phyloP scores from a whole-genome alignment of 1,140 invertebrate species.

The Heterodera carotae region DNA sequence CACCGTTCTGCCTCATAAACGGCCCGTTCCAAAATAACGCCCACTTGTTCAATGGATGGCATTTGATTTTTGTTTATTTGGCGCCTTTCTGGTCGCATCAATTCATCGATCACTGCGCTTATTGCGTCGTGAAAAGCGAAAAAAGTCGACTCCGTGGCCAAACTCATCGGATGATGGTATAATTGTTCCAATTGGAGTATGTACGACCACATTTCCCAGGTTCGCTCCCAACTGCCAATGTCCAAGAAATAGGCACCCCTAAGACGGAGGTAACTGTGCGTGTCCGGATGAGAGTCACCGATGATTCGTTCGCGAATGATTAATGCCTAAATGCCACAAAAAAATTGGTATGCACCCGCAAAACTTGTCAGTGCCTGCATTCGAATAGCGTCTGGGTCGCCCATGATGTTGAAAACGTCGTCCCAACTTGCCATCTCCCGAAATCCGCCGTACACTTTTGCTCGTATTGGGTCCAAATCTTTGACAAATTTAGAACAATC shows the following conservation, averaged over 20 bases:
- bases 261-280: constrained; percentile 54
- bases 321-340: constrained; percentile 27
- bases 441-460: constrained; percentile 43
- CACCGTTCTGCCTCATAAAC: constrained; percentile 42
- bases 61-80: constrained; percentile 22
- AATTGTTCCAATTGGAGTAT: constrained; percentile 14
- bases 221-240: constrained; percentile 52
- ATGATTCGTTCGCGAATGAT: constrained; percentile 57
- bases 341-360: background rate
- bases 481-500: constrained; percentile 19
- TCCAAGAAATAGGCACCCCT: constrained; percentile 56
- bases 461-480: constrained; percentile 29
- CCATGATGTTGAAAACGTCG: constrained; percentile 36
- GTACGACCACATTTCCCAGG: constrained; percentile 56
- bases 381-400: constrained; percentile 50
- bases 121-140: constrained; percentile 4
- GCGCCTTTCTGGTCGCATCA: constrained; percentile 1
- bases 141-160: constrained; percentile 7
- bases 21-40: constrained; percentile 39
- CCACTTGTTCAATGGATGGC: constrained; percentile 34
- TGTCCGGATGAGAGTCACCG: constrained; percentile 51
- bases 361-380: constrained; percentile 49
- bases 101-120: background rate
- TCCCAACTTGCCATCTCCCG: constrained; percentile 28
- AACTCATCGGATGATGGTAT: constrained; percentile 12